Evolutionary conservation across 1,140 invertebrate species (phyloP).

Genomic region (Drosophila leontia): DNA sequence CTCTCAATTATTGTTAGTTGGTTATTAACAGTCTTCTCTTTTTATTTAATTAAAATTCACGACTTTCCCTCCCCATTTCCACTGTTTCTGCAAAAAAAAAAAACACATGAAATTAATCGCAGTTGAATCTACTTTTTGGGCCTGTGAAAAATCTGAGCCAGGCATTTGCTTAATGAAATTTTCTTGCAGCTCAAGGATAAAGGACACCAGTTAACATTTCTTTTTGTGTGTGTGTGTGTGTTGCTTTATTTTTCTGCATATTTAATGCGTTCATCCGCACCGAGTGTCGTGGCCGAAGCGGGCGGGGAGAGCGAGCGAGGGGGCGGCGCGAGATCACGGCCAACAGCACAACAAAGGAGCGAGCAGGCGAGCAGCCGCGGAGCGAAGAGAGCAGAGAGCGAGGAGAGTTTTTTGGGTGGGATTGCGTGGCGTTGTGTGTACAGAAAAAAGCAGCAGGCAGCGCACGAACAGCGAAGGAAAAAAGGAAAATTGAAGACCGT

Average conservation of each 20-base stretch:
- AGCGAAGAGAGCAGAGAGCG: conserved; percentile 18
- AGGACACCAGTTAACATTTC: conserved; percentile 25
- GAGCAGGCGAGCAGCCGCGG: conserved; percentile 31
- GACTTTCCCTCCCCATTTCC: background rate
- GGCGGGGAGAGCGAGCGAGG: conserved; percentile 25
- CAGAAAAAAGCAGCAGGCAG: conserved; percentile 68
- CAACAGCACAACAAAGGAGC: conserved; percentile 54
- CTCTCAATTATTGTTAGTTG: background rate
- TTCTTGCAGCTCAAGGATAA: conserved; percentile 29
- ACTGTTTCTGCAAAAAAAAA: background rate
- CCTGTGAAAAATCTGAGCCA: conserved; percentile 9
- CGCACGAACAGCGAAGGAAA: conserved; percentile 31
- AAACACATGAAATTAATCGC: background rate
- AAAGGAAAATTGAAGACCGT: conserved; percentile 21
- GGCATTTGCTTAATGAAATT: conserved; percentile 33
- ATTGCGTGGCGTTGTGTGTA: conserved; percentile 70
- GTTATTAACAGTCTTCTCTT: too few species aligned
- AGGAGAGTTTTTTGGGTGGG: conserved; percentile 50
- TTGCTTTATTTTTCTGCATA: conserved; percentile 49
- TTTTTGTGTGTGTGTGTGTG: conserved; percentile 11
- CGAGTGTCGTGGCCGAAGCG: conserved; percentile 18
- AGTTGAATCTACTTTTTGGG: background rate
- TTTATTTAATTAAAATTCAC: background rate
- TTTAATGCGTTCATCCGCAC: conserved; percentile 43
- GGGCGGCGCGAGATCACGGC: conserved; percentile 61